A percentile compares a stretch with the other conserved stretches of the same genome.
These are phyloP conservation scores for Danio tinwini DNA, from an alignment of 2,797 vertebrate species.

Conservation along the genomic window DNA sequence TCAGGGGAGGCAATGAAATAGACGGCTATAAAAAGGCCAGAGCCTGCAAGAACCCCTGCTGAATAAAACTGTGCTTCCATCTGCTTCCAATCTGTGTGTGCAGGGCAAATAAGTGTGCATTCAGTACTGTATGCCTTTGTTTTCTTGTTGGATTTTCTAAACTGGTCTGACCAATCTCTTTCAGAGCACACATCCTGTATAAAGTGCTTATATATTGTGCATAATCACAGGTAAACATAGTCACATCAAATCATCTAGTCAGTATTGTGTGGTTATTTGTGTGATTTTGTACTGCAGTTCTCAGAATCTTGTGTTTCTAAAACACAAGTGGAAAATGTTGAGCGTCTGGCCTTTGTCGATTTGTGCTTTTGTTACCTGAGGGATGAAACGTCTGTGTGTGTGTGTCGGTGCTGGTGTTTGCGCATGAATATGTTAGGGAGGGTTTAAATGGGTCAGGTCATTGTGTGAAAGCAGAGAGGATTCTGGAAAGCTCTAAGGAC, in stretches of 20 bases:
- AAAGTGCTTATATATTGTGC: neutral
- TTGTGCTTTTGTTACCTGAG: slow-evolving; percentile 30
- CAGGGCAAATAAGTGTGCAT: slow-evolving; percentile 9
- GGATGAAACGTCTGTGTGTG: slow-evolving; percentile 2
- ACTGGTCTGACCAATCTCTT: neutral
- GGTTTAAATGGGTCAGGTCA: slow-evolving; percentile 34
- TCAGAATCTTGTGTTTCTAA: neutral
- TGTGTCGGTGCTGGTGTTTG: neutral
- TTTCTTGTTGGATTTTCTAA: slow-evolving; percentile 13
- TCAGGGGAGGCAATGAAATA: slow-evolving; percentile 25
- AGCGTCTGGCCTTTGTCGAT: slow-evolving; percentile 2
- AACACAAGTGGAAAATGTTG: neutral
- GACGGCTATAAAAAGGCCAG: slow-evolving; percentile 37
- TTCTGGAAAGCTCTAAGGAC: slow-evolving; percentile 9
- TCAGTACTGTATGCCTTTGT: slow-evolving; percentile 17
- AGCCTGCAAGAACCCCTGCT: slow-evolving; percentile 36
- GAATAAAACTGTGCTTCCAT: slow-evolving; percentile 40
- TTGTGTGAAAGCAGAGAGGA: slow-evolving; percentile 5
- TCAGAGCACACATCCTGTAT: neutral
- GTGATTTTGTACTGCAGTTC: neutral
- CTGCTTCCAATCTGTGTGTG: slow-evolving; percentile 52
- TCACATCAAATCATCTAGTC: neutral
- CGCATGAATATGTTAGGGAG: slow-evolving; percentile 15
- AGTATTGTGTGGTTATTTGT: neutral
- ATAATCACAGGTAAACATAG: neutral